A percentile compares a stretch with the other conserved stretches of the same genome.
phyloP scores from a whole-genome alignment of 2,888 invertebrate genomes.

The Chaitophorus viminalis region DNA sequence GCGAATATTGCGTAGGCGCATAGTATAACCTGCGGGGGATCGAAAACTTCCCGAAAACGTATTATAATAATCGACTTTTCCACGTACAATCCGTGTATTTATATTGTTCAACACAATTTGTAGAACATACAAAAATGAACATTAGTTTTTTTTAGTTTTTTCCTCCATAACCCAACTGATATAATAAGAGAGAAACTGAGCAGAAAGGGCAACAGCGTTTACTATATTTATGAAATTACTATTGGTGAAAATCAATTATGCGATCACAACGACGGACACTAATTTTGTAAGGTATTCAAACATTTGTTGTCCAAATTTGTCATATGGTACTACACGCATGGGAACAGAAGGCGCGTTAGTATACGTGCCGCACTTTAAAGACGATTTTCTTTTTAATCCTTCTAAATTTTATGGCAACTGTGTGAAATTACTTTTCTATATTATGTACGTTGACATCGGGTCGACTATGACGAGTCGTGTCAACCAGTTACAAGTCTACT shows the following conservation, averaged over 20 bases:
- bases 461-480: no score
- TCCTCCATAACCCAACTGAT: not conserved
- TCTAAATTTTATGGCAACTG: no score
- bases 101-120: not conserved
- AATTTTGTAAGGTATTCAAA: conserved; percentile 21
- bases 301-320: not conserved
- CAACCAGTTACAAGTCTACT: no score
- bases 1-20: not conserved
- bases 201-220: conserved; percentile 3
- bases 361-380: not conserved
- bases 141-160: not conserved
- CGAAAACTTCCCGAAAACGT: not conserved
- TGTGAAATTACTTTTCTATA: no score
- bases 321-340: no score
- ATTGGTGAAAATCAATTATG: not conserved
- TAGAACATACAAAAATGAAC: not conserved
- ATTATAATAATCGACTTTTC: not conserved
- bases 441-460: no score
- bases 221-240: not conserved
- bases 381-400: not conserved
- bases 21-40: not conserved
- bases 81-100: not conserved
- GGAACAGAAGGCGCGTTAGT: no score
- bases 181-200: not conserved
- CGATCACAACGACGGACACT: not conserved